phyloP scores from a whole-genome alignment of 2,113 vertebrate genomes.

The Turnix velox region DNA sequence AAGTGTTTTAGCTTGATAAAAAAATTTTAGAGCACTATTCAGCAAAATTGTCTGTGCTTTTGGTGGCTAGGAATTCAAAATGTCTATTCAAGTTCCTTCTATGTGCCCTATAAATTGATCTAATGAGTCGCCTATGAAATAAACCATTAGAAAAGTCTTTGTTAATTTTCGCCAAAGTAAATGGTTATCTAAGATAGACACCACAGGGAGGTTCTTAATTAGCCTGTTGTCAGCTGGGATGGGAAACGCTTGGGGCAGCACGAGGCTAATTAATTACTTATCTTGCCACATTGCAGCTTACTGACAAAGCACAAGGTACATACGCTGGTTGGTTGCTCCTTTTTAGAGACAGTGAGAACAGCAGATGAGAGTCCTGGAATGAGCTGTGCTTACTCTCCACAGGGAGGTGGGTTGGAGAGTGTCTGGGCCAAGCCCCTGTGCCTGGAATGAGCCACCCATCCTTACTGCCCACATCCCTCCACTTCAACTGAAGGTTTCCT shows the following conservation, averaged over 20 bases:
- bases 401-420: not conserved
- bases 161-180: constrained; percentile 56
- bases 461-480: not conserved
- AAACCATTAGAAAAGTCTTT: constrained; percentile 54
- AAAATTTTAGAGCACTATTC: not conserved
- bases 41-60: not conserved
- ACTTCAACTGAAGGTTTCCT: not conserved
- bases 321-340: not conserved
- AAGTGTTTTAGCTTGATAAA: constrained; percentile 19
- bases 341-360: not conserved
- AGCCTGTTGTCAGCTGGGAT: constrained; percentile 51
- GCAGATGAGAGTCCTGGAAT: not conserved
- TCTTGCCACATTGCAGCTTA: constrained; percentile 40
- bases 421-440: not conserved
- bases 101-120: constrained; percentile 46
- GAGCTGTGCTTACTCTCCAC: not conserved
- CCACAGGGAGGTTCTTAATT: constrained; percentile 71
- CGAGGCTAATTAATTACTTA: constrained; percentile 69
- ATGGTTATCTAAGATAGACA: constrained; percentile 63
- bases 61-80: not conserved
- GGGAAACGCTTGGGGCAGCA: constrained; percentile 56
- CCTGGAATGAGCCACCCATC: not conserved
- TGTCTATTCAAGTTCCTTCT: constrained; percentile 27
- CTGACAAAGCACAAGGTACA: constrained; percentile 4
- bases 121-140: constrained; percentile 52